Percentiles rank a stretch among this genome's conserved stretches.
These are phyloP conservation scores for Thamnophis elegans DNA, from an alignment of 2,797 vertebrate species.

Conservation along the genomic window DNA sequence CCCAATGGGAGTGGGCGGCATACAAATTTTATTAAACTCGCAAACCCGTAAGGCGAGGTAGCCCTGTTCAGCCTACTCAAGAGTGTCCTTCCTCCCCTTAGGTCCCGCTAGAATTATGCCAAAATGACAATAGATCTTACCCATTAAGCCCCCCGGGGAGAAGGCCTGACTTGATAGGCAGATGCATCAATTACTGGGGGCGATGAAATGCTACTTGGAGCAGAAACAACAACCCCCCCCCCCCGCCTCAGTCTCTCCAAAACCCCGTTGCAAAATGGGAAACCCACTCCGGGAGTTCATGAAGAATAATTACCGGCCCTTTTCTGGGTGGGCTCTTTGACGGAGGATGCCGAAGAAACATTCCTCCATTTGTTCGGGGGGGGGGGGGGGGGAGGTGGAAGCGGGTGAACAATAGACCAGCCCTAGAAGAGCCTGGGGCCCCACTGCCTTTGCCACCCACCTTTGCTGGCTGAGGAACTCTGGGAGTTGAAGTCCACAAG, in stretches of 20 bases:
- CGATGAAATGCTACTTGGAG: conserved; percentile 23
- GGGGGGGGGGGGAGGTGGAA: background rate
- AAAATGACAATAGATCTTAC: conserved; percentile 18
- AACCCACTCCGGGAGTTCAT: conserved; percentile 8
- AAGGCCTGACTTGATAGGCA: conserved; percentile 12
- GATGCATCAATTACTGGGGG: conserved; percentile 21
- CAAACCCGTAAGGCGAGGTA: background rate
- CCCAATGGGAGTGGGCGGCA: too few relatives aligned
- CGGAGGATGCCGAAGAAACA: background rate
- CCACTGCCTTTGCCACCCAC: background rate
- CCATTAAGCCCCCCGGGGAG: conserved; percentile 7
- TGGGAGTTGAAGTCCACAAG: too few relatives aligned
- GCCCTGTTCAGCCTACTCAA: background rate
- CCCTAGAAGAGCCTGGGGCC: background rate
- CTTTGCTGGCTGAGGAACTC: too few relatives aligned
- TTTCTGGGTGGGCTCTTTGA: conserved; percentile 1
- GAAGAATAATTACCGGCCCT: conserved; percentile 19
- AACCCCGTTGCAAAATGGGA: conserved; percentile 18
- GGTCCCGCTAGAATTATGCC: conserved; percentile 2
- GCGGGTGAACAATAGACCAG: background rate
- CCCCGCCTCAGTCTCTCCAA: background rate
- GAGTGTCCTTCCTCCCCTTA: background rate
- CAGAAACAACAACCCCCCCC: background rate
- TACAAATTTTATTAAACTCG: too few relatives aligned
- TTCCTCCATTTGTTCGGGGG: background rate